phyloP scores from a whole-genome alignment of 2,797 vertebrate species.

The Eremophila alpestris region DNA sequence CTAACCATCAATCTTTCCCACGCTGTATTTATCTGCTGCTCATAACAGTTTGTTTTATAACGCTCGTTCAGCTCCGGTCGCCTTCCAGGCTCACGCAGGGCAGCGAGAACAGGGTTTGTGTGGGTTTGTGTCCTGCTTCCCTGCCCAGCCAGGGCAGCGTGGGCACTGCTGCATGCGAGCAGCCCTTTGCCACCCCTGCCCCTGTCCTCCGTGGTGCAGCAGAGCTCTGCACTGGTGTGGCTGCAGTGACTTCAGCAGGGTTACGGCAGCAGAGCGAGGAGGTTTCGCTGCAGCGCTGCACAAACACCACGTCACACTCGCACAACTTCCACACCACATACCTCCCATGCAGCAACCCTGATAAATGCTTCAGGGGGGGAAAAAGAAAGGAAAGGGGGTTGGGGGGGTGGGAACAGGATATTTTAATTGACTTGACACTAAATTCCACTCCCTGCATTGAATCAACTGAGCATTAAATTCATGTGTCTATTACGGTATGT shows the following conservation, averaged over 20 bases:
- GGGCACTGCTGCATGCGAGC: rapidly evolving
- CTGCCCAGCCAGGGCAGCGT: rapidly evolving
- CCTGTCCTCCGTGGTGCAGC: background rate
- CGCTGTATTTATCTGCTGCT: background rate
- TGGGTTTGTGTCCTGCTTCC: background rate
- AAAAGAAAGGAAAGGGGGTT: rapidly evolving
- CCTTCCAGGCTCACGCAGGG: background rate
- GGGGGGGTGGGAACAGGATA: slow-evolving; percentile 45
- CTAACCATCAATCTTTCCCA: slow-evolving; percentile 18
- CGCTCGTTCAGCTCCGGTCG: background rate
- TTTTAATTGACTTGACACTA: slow-evolving; percentile 71
- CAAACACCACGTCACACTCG: slow-evolving; percentile 59
- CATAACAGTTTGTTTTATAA: slow-evolving; percentile 39
- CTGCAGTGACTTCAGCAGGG: background rate
- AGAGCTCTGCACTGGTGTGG: background rate
- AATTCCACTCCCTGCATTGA: slow-evolving; percentile 54
- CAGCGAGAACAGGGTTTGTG: background rate
- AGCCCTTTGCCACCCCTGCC: background rate
- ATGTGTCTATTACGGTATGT: slow-evolving; percentile 58
- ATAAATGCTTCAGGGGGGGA: background rate
- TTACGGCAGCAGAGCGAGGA: slow-evolving; percentile 25
- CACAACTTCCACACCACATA: slow-evolving; percentile 55
- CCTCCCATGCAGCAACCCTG: slow-evolving; percentile 65
- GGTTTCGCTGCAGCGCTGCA: slow-evolving; percentile 23
- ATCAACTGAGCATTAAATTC: slow-evolving; percentile 63